Percentiles rank a stretch among this genome's conserved stretches.
Evolutionary conservation across 2,797 vertebrate genomes (phyloP).

Genomic region (Ispidina picta): DNA sequence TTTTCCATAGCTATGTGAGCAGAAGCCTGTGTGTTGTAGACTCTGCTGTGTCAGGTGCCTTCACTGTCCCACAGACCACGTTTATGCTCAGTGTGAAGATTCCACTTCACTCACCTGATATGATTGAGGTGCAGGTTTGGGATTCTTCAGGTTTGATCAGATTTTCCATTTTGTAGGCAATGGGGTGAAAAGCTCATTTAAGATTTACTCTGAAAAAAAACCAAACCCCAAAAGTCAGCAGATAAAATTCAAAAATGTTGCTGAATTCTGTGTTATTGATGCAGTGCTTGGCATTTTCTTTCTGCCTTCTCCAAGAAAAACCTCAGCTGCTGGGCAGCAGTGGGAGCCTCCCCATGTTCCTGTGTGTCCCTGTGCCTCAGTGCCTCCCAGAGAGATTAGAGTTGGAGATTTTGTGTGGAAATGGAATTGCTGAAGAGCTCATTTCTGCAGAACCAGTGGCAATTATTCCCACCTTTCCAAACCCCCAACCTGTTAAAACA

Average conservation of each 20-base stretch:
- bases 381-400: no score
- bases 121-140: neutral
- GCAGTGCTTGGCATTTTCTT: neutral
- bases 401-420: neutral
- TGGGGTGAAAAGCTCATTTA: neutral
- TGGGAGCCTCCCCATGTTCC: neutral
- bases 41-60: neutral
- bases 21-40: rapidly evolving
- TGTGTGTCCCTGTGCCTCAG: neutral
- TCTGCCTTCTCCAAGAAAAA: neutral
- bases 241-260: neutral
- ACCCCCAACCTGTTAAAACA: neutral
- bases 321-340: neutral
- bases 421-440: neutral
- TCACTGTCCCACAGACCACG: neutral
- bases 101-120: neutral
- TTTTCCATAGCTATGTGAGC: rapidly evolving
- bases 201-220: neutral
- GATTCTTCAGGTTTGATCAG: neutral
- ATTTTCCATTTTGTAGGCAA: neutral
- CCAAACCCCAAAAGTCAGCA: rapidly evolving
- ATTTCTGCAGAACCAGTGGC: neutral
- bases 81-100: neutral
- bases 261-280: neutral
- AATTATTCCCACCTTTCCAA: neutral